Conservation (phyloP, 2,113 vertebrate species). For the Xenus cinereus region DNA sequence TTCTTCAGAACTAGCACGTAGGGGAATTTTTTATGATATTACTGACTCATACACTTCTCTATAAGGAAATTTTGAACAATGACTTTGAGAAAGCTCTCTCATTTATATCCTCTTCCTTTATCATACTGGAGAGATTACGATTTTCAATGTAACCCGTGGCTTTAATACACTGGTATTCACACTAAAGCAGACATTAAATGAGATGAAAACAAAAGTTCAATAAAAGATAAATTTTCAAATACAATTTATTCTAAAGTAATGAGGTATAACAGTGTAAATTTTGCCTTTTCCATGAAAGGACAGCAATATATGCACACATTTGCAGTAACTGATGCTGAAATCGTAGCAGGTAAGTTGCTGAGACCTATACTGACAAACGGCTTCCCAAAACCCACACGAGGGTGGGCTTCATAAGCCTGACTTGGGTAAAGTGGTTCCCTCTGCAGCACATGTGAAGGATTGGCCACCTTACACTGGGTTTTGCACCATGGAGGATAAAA, state of each 20-base stretch:
- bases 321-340: background rate
- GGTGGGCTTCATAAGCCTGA: background rate
- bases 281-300: background rate
- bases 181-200: background rate
- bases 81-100: background rate
- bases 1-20: background rate
- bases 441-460: background rate
- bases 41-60: background rate
- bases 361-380: fast-evolving
- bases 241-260: background rate
- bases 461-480: background rate
- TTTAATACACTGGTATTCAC: background rate
- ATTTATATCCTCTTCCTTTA: background rate
- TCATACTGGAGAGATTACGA: background rate
- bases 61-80: background rate
- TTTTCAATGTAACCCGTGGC: background rate
- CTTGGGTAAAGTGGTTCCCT: background rate
- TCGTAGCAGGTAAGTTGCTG: background rate
- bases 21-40: background rate
- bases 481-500: background rate
- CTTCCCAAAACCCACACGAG: background rate
- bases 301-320: background rate
- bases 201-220: background rate
- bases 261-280: background rate
- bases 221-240: background rate